Evolutionary conservation across 2,113 vertebrate genomes (phyloP), one percentile per base, ranked within the genome.

Genomic region (Cairina moschata): DNA sequence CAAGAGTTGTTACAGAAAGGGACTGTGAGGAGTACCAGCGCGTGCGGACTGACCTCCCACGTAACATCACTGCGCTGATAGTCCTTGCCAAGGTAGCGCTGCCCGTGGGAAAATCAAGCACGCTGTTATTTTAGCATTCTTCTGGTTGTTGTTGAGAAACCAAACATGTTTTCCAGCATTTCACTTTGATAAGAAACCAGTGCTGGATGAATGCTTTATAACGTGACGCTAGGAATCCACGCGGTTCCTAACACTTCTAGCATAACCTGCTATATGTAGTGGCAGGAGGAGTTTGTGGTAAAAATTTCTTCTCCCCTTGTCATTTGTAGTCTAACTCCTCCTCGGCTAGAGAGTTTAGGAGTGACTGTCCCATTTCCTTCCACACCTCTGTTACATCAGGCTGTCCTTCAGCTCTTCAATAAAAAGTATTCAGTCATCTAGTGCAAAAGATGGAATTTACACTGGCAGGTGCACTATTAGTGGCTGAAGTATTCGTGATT

Each of bases 111-210:
- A 83, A 72, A 75, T 58, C 66, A 44, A 8, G 29, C 59, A 60
- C 44, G 1, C 50, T 73, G 44, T 0, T 13, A 48, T 71, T 75
- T 68, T 46, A 90, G 54, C 48, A 2, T 68, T 89, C 77, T 66
- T 68, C 77, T 82, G 32, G 10, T n/a, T 4, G 12, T 79, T 95
- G 22, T 79, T 92, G 58, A 82, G 74, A 78, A 86, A 60, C 31
- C 71, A 94, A 89, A 67, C 71, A 32, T 92, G 91, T 79, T 93
- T 91, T 85, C 66, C 77, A 92, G 77, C 38, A 54, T 62, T 88
- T 78, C 12, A 5, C 79, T 94, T 87, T 82, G 66, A 86, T 93
- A 95, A 96, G 54, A 55, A 94, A 46, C 8, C 38, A 46, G 54
- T 46, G 69, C 46, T 25, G 54, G 77, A 44, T n/a, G 55, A 90